Base-by-base conservation (phyloP, 2,113 vertebrate species). In the Sander lucioperca region DNA sequence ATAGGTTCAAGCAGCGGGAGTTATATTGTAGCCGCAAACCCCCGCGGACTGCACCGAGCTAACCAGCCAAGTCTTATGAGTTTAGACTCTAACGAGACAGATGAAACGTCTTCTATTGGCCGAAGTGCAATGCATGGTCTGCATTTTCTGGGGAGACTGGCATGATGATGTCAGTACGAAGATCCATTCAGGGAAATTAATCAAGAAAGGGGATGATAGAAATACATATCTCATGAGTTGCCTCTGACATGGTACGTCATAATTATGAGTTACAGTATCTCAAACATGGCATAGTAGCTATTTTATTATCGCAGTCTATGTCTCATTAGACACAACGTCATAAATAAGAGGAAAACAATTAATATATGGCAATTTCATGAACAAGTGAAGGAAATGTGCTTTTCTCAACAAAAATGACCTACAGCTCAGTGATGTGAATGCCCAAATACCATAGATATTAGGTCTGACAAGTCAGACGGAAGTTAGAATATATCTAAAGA, bases 1-100 rank as follows among this genome's bases (percentile, higher is more conserved):
- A 90, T 93, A 78, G 75, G 61, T 73, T 74, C 62, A 56, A 93
- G 61, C 94, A 76, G 95, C 94, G 71, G 92, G 94, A 80, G 87
- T 64, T 83, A n/a, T 57, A 93, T 94, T 94, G 80, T 90, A 57
- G 66, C 67, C 68, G 59, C 65, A 70, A 71, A 62, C 77, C 85
- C 92, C 93, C 75, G 81, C 69, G 43, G 91, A 79, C 87, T 51
- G 77, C 83, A 74, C 61, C 45, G 63, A 71, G 81, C 72, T 77
- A 81, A 90, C 78, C 80, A 84, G 82, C 62, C 81, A 71, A 59
- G 53, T 61, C 67, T 15, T 13, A 2, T 9, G 56, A 70, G 68
- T 58, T 72, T 11, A 59, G 47, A 39, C 64, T 25, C 82, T 85
- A 86, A 94, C 87, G 73, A 93, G 89, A 87, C 83, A 92, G 84